phyloP scores from a whole-genome alignment of 2,113 vertebrate genomes.

The Festucalex cinctus region DNA sequence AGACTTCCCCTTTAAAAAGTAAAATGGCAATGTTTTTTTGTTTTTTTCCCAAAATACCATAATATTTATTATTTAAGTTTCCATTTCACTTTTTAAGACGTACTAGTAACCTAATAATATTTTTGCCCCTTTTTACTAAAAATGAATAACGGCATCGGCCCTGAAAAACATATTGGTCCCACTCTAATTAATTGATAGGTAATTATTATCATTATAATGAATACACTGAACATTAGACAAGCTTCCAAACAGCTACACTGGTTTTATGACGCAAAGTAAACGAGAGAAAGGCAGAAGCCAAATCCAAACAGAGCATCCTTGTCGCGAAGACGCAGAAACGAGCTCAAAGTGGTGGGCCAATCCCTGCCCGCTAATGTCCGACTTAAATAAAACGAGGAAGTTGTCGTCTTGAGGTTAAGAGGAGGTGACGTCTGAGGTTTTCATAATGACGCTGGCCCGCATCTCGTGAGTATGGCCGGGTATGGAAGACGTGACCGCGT shows the following conservation, averaged over 20 bases:
- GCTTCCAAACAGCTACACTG: background rate
- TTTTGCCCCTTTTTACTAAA: too few species aligned
- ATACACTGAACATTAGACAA: background rate
- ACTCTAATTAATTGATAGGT: too few species aligned
- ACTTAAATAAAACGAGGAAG: background rate
- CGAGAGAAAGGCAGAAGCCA: background rate
- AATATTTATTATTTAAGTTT: too few species aligned
- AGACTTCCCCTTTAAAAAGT: too few species aligned
- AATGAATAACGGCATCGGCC: too few species aligned
- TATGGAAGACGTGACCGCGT: conserved; percentile 37
- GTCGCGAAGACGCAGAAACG: background rate
- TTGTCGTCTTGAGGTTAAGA: conserved; percentile 40
- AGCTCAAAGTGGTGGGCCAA: background rate
- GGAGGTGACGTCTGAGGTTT: conserved; percentile 86
- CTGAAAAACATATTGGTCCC: too few species aligned
- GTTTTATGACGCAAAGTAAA: background rate
- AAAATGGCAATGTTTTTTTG: too few species aligned
- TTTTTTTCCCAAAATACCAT: too few species aligned
- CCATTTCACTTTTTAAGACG: too few species aligned
- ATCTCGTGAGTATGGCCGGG: conserved; percentile 76
- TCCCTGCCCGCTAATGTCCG: conserved; percentile 9
- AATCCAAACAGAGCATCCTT: background rate
- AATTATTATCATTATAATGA: background rate
- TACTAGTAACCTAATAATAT: too few species aligned
- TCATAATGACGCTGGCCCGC: conserved; percentile 95